Conservation (phyloP, 2,797 vertebrate species). For the Falco columbarius region DNA sequence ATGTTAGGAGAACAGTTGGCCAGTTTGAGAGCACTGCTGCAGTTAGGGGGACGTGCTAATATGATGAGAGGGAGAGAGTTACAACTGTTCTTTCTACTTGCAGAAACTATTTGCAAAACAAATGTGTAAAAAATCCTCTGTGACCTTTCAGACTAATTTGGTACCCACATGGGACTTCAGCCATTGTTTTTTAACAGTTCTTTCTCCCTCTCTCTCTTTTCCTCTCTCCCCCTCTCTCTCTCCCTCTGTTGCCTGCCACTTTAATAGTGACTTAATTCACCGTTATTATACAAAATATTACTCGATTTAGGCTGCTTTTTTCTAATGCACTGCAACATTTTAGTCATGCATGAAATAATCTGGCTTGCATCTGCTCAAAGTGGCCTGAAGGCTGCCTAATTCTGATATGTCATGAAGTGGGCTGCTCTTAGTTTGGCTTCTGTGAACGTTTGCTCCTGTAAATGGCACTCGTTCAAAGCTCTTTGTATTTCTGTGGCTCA, state of each 20-base stretch:
- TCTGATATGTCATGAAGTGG: slow-evolving; percentile 57
- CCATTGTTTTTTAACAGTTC: slow-evolving; percentile 65
- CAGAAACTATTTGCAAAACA: slow-evolving; percentile 59
- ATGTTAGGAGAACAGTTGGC: slow-evolving; percentile 43
- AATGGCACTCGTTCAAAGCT: slow-evolving; percentile 68
- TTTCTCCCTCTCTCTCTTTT: slow-evolving; percentile 44
- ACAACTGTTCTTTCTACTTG: slow-evolving; percentile 38
- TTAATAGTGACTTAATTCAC: slow-evolving; percentile 65
- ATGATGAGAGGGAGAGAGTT: slow-evolving; percentile 39
- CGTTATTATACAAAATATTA: slow-evolving; percentile 38
- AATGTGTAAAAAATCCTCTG: slow-evolving; percentile 37
- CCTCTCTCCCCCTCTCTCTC: not conserved
- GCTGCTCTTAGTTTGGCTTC: slow-evolving; percentile 72
- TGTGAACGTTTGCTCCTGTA: slow-evolving; percentile 68
- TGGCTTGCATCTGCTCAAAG: slow-evolving; percentile 64
- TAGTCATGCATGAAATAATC: slow-evolving; percentile 69
- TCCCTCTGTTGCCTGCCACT: slow-evolving; percentile 55
- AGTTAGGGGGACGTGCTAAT: slow-evolving; percentile 17
- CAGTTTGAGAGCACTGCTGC: not conserved
- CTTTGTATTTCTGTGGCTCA: slow-evolving; percentile 48
- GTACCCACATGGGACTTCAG: slow-evolving; percentile 34
- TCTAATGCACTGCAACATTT: slow-evolving; percentile 65
- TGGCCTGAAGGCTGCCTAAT: slow-evolving; percentile 61
- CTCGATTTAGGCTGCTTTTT: slow-evolving; percentile 52
- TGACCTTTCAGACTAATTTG: slow-evolving; percentile 60